phyloP scores from a whole-genome alignment of 1,140 invertebrate species.

The Drosophila triauraria region DNA sequence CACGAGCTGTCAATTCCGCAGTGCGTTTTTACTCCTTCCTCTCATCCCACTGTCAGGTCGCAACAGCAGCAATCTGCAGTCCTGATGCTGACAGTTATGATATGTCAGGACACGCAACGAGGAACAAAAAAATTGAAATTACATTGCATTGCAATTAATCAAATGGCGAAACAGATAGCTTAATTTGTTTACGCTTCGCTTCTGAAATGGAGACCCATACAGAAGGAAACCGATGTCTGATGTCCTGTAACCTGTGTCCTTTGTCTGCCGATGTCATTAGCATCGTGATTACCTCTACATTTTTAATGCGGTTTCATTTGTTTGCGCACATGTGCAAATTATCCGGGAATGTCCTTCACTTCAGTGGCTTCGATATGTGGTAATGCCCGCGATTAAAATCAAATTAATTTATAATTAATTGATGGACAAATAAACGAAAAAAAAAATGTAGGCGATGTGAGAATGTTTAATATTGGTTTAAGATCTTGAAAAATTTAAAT shows the following conservation, averaged over 20 bases:
- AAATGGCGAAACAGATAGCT: conserved; percentile 64
- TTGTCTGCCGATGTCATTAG: conserved; percentile 40
- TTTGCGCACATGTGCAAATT: conserved; percentile 63
- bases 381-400: conserved; percentile 62
- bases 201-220: conserved; percentile 15
- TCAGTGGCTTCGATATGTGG: conserved; percentile 9
- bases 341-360: conserved; percentile 22
- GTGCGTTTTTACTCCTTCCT: conserved; percentile 20
- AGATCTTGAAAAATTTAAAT: too few species aligned
- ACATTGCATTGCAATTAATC: conserved; percentile 73
- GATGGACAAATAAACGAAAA: conserved; percentile 20
- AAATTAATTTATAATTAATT: conserved; percentile 77
- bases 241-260: conserved; percentile 7
- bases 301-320: conserved; percentile 69
- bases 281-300: conserved; percentile 65
- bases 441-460: not conserved
- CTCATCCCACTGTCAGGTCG: conserved; percentile 17
- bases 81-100: conserved; percentile 62
- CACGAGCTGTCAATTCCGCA: conserved; percentile 48
- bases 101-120: conserved; percentile 25
- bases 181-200: conserved; percentile 57
- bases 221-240: conserved; percentile 11
- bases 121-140: conserved; percentile 37
- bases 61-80: conserved; percentile 53
- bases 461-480: not conserved